phyloP scores from a whole-genome alignment of 2,113 vertebrate genomes.

The Oplegnathus fasciatus region DNA sequence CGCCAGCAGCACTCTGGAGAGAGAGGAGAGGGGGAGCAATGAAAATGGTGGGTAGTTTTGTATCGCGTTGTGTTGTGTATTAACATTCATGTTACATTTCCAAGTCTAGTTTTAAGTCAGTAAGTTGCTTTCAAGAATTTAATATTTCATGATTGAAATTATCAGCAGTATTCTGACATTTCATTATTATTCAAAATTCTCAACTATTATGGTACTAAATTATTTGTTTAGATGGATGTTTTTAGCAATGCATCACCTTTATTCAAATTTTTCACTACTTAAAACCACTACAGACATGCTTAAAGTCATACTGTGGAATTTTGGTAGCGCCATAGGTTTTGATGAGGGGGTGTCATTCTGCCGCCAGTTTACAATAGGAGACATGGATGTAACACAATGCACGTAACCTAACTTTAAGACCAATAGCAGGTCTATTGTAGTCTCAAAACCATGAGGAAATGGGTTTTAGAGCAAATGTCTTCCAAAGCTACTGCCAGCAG shows the following conservation, averaged over 20 bases:
- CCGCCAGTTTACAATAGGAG: not conserved
- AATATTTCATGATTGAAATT: not conserved
- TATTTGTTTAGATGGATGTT: not conserved
- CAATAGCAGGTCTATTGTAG: not conserved
- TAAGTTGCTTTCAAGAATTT: not conserved
- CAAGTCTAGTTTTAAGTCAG: not conserved
- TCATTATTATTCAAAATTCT: not conserved
- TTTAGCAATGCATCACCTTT: not conserved
- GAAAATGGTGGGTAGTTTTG: conserved; percentile 85
- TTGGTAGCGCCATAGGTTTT: not conserved
- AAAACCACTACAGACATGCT: not conserved
- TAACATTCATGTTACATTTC: not conserved
- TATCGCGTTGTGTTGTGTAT: not conserved
- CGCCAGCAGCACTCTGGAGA: conserved; percentile 95
- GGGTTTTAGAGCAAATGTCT: no score
- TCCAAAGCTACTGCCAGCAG: no score
- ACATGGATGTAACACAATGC: not conserved
- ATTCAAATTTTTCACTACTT: not conserved
- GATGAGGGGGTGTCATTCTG: not conserved
- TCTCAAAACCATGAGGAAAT: not conserved
- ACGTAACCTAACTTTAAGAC: not conserved
- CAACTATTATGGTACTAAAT: no score
- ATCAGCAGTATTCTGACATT: not conserved
- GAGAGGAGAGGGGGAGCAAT: conserved; percentile 90
- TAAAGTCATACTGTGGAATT: not conserved